These are phyloP conservation scores for Rhea pennata DNA, from an alignment of 2,113 vertebrate species.

Conservation along the genomic window DNA sequence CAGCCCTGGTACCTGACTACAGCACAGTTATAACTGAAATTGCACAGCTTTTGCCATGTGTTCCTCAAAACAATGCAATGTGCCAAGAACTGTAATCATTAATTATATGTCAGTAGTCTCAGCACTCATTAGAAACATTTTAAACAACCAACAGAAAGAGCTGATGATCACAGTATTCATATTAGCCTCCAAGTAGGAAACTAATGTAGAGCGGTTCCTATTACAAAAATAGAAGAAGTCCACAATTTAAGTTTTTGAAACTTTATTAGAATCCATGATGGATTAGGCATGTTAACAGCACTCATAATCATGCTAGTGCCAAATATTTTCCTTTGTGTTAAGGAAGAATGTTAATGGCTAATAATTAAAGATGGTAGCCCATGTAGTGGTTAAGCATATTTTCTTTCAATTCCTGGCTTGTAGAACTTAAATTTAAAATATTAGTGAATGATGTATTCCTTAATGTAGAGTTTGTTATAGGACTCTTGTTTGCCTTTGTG, in stretches of 20 bases:
- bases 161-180: neutral
- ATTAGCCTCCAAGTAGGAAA: neutral
- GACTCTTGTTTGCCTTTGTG: conserved; percentile 29
- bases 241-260: neutral
- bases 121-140: neutral
- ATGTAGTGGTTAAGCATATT: neutral
- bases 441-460: neutral
- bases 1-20: too few relatives aligned
- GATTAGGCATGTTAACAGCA: neutral
- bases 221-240: neutral
- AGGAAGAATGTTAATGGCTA: neutral
- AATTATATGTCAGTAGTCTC: neutral
- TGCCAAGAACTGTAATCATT: neutral
- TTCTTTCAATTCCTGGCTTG: neutral
- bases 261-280: neutral
- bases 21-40: too few relatives aligned
- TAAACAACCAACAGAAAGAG: neutral
- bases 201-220: neutral
- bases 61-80: neutral
- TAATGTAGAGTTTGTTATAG: neutral
- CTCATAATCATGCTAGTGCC: neutral
- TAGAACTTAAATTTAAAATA: neutral
- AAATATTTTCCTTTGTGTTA: neutral
- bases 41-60: too few relatives aligned
- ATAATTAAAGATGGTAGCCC: too few relatives aligned